Percentiles rank a stretch among this genome's conserved stretches.
Conservation (phyloP, 1,140 invertebrate genomes). For the Cephus cinctus region DNA sequence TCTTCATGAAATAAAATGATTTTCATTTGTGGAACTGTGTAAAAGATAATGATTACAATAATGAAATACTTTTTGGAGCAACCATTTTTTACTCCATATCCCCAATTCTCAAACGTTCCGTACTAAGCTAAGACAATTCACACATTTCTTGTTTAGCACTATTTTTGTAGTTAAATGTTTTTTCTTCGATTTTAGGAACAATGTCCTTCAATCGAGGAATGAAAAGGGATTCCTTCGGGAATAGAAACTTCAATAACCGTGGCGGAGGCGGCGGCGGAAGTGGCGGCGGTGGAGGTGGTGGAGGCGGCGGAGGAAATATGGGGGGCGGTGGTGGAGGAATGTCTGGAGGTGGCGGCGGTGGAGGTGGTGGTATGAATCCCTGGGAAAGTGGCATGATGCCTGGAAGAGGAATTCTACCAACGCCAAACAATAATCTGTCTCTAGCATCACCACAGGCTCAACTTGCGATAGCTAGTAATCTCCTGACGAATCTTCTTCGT, state of each 20-base stretch:
- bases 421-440: conserved; percentile 50
- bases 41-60: neutral
- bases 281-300: conserved; percentile 26
- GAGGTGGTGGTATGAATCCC: conserved; percentile 48
- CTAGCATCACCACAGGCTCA: conserved; percentile 54
- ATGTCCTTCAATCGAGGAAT: conserved; percentile 51
- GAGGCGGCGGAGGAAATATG: conserved; percentile 32
- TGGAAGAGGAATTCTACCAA: conserved; percentile 52
- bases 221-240: conserved; percentile 46
- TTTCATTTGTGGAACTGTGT: no score
- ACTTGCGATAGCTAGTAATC: conserved; percentile 53
- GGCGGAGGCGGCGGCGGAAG: conserved; percentile 25
- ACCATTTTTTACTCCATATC: conserved; percentile 7
- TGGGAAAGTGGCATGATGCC: conserved; percentile 58
- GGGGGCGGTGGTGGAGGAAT: conserved; percentile 26
- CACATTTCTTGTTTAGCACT: conserved; percentile 1
- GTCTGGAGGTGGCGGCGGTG: conserved; percentile 27
- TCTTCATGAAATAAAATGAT: no score
- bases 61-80: conserved; percentile 1
- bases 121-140: neutral
- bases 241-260: conserved; percentile 39
- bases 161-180: conserved; percentile 6
- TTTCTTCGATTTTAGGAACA: conserved; percentile 14
- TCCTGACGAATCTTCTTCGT: conserved; percentile 50
- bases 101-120: neutral